phyloP scores from a whole-genome alignment of 2,113 vertebrate genomes.

The Hippopotamus amphibius region DNA sequence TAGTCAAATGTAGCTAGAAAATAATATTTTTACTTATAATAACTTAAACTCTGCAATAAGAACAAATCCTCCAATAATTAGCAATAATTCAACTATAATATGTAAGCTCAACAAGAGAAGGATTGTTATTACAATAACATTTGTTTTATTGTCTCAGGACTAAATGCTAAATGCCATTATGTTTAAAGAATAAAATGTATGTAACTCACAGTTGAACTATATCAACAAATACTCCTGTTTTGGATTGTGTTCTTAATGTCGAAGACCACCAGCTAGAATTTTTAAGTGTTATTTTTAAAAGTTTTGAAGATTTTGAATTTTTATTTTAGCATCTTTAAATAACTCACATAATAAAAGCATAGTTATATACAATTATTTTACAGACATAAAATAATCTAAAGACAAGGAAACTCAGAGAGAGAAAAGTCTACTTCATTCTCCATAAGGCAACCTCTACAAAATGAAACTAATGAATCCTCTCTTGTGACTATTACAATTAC shows the following conservation, averaged over 20 bases:
- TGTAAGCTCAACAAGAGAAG: slow-evolving; percentile 8
- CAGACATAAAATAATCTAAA: neutral
- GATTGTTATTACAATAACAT: neutral
- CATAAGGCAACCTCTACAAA: neutral
- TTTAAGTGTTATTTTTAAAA: slow-evolving; percentile 34
- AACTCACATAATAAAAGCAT: neutral
- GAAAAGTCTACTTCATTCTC: neutral
- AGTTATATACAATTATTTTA: neutral
- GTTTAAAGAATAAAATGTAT: slow-evolving; percentile 58
- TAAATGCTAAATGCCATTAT: slow-evolving; percentile 30
- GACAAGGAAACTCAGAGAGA: neutral
- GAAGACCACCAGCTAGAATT: neutral
- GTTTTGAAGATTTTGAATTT: neutral
- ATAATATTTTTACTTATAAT: neutral
- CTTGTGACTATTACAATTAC: neutral
- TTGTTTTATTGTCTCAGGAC: slow-evolving; percentile 16
- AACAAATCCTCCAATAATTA: neutral
- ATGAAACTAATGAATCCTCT: neutral
- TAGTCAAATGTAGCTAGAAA: slow-evolving; percentile 32
- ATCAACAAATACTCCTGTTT: slow-evolving; percentile 8
- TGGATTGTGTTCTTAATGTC: neutral
- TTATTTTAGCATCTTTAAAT: neutral
- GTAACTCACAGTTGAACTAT: slow-evolving; percentile 10
- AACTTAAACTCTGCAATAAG: neutral
- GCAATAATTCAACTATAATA: neutral